Conservation (phyloP, 2,888 invertebrate species). For the Onthophagus sagittarius region DNA sequence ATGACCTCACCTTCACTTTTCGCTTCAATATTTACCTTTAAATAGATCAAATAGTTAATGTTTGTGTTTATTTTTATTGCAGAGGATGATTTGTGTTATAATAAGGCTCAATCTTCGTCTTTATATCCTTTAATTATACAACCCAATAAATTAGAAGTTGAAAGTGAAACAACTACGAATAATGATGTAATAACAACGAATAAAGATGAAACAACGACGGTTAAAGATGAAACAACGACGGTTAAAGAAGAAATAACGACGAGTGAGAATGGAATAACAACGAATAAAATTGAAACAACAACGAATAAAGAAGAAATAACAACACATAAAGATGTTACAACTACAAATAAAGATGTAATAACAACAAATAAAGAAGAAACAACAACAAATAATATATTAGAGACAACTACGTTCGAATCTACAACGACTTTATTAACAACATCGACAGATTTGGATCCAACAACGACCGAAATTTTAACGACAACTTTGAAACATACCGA, state of each 20-base stretch:
- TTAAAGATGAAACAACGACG: neutral
- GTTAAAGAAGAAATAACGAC: slow-evolving; percentile 6
- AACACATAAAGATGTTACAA: slow-evolving; percentile 5
- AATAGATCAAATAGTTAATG: neutral
- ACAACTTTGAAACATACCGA: neutral
- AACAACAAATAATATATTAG: slow-evolving; percentile 7
- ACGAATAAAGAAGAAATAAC: slow-evolving; percentile 6
- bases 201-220: neutral
- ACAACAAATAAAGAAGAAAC: neutral
- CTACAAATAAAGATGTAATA: neutral
- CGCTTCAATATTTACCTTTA: neutral
- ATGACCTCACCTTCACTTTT: neutral
- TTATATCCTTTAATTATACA: neutral
- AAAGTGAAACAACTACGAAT: slow-evolving; percentile 3
- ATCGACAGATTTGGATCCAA: neutral
- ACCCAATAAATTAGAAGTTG: neutral
- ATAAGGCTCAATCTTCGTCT: neutral
- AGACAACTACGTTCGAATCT: neutral
- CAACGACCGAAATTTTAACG: neutral
- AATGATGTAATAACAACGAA: no score
- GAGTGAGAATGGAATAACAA: neutral
- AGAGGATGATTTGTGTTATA: neutral
- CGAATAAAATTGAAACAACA: neutral
- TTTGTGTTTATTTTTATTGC: neutral
- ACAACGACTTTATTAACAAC: neutral